Evolutionary conservation across 2,797 vertebrate species (phyloP), one percentile per base, ranked within the genome.

Genomic region (Bradypus variegatus): DNA sequence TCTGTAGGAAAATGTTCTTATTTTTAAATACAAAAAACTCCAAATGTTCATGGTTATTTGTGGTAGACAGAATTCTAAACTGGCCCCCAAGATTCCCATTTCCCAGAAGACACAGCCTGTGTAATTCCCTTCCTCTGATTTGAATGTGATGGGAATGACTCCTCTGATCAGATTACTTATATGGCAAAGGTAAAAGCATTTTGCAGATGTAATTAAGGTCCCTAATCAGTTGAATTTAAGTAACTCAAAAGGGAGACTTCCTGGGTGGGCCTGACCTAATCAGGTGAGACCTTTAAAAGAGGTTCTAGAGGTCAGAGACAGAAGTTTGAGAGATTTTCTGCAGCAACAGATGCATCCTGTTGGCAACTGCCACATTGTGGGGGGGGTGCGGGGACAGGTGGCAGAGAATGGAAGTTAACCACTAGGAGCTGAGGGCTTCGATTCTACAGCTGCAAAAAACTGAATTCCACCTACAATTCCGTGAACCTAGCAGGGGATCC

Each of bases 1-100:
- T 82, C n/a, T 53, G 27, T 36, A 36, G 27, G 45, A 93, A 90
- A 90, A 50, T 62, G 41, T 41, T 81, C 36, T 70, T 78, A 41
- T 78, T 73, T 73, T 86, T 25, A 41, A 83, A 77, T 19, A 19
- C 15, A 90, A 77, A 75, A 50, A 65, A 64, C 62, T 83, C 80
- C 77, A 82, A 85, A 76, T 75, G 9, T 87, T 91, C 38, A 3
- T 16, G 33, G 78, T 33, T 92, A 31, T 70, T 53, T 81, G 55
- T n/a, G 7, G 14, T 19, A 84, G 65, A 67, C 36, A 88, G 38
- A 70, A 88, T 88, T 91, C 90, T 86, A 93, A 94, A 62, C 58
- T 36, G 69, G 31, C 36, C n/a, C n/a, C 48, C 31, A 86, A 58
- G 62, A 93, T 31, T 65, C 67, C 53, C 62, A 23, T 65, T 1